These are phyloP conservation scores for Noturus placidus DNA, from an alignment of 2,113 vertebrate species.

Conservation along the genomic window DNA sequence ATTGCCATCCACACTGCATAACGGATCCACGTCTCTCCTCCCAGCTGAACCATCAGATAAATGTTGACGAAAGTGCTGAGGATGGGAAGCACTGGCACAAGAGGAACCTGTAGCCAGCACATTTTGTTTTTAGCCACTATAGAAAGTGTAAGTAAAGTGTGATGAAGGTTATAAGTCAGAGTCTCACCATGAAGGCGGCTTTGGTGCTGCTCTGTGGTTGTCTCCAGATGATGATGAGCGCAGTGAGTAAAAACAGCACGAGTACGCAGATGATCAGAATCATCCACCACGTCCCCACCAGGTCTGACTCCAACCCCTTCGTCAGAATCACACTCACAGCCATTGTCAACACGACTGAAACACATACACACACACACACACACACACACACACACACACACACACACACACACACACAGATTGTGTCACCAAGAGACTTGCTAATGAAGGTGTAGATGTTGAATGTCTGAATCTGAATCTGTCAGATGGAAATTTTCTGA, in stretches of 20 bases:
- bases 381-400: slow-evolving; percentile 7
- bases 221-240: slow-evolving; percentile 73
- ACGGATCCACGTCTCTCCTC: slow-evolving; percentile 75
- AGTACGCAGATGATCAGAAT: slow-evolving; percentile 63
- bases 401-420: slow-evolving; percentile 8
- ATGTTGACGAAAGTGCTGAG: slow-evolving; percentile 77
- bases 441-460: neutral
- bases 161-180: neutral
- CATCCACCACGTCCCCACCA: slow-evolving; percentile 68
- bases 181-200: slow-evolving; percentile 78
- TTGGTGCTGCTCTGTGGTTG: slow-evolving; percentile 75
- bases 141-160: neutral
- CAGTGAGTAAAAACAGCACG: slow-evolving; percentile 62
- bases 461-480: neutral
- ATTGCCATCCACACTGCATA: slow-evolving; percentile 80
- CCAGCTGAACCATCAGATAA: slow-evolving; percentile 77
- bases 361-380: neutral
- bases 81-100: slow-evolving; percentile 77
- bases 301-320: slow-evolving; percentile 53
- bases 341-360: slow-evolving; percentile 62
- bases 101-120: slow-evolving; percentile 75
- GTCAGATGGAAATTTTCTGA: neutral
- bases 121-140: neutral
- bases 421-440: neutral
- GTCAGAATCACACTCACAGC: slow-evolving; percentile 64